phyloP scores from a whole-genome alignment of 1,140 invertebrate species.

The Aphaenogaster floridana region DNA sequence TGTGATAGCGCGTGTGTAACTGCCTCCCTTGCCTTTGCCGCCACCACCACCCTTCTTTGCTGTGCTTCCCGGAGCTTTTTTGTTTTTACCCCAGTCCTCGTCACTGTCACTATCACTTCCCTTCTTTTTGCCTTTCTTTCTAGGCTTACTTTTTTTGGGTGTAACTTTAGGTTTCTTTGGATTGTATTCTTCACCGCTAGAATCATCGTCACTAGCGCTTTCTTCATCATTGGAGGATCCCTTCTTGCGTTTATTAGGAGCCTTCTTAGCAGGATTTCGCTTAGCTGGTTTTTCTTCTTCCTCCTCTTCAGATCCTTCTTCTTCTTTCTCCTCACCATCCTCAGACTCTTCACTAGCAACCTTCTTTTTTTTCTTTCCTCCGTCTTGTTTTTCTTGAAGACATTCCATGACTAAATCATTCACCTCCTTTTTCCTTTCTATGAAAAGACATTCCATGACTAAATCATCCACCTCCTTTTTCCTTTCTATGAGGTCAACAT shows the following conservation, averaged over 20 bases:
- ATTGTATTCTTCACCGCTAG: conserved; percentile 90
- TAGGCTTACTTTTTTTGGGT: conserved; percentile 85
- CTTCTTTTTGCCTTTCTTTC: conserved; percentile 90
- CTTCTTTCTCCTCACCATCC: conserved; percentile 89
- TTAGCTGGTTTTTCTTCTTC: conserved; percentile 89
- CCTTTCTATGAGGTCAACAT: conserved; percentile 90
- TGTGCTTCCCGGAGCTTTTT: conserved; percentile 85
- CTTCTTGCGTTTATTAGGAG: conserved; percentile 87
- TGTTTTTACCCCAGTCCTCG: conserved; percentile 92
- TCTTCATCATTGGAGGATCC: conserved; percentile 89
- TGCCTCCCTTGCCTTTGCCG: conserved; percentile 91
- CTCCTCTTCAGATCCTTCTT: conserved; percentile 88
- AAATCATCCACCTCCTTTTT: conserved; percentile 95
- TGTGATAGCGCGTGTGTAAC: conserved; percentile 93
- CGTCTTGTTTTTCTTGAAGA: conserved; percentile 88
- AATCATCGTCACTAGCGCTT: conserved; percentile 89
- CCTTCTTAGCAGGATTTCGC: conserved; percentile 86
- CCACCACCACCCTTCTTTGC: conserved; percentile 87
- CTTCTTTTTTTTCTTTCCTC: conserved; percentile 87
- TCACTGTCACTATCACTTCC: conserved; percentile 92
- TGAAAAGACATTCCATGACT: conserved; percentile 90
- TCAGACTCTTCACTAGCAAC: conserved; percentile 87
- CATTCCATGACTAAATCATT: conserved; percentile 94
- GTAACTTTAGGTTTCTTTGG: conserved; percentile 88
- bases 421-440: conserved; percentile 92